These are phyloP conservation scores for Rhagoletis pomonella DNA, from an alignment of 1,140 invertebrate genomes.

Conservation along the genomic window DNA sequence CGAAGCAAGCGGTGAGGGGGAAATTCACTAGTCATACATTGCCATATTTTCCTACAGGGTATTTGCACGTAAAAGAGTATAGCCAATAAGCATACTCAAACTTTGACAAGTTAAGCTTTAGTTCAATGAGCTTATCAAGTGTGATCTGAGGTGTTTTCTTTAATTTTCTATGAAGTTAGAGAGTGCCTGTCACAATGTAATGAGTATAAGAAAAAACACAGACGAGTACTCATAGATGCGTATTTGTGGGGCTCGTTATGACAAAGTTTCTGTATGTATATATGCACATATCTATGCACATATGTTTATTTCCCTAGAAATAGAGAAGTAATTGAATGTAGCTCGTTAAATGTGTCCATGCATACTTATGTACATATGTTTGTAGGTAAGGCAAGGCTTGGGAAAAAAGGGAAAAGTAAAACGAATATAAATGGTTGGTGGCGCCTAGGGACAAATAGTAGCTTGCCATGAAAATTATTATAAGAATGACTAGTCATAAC, in stretches of 20 bases:
- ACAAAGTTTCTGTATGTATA: not conserved
- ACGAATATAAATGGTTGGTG: constrained; percentile 31
- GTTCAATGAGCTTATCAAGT: constrained; percentile 33
- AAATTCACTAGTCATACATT: too few species aligned
- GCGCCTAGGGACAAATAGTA: constrained; percentile 54
- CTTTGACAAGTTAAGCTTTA: constrained; percentile 43
- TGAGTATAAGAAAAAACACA: not conserved
- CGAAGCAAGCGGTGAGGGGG: too few species aligned
- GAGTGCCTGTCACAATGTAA: not conserved
- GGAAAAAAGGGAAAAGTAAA: too few species aligned
- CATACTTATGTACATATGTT: too few species aligned
- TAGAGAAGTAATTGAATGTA: not conserved
- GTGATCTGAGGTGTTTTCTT: constrained; percentile 17
- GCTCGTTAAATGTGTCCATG: constrained; percentile 22
- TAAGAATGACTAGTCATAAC: not conserved
- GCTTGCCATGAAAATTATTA: not conserved
- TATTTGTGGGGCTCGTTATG: not conserved
- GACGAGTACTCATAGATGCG: not conserved
- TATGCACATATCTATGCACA: not conserved
- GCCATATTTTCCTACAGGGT: too few species aligned
- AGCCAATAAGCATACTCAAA: not conserved
- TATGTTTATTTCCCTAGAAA: not conserved
- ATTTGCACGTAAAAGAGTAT: not conserved
- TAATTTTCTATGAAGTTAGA: not conserved
- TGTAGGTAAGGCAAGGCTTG: too few species aligned